Evolutionary conservation across 2,888 invertebrate species (phyloP), one percentile per base, ranked within the genome.

Genomic region (Diaphora mendica): DNA sequence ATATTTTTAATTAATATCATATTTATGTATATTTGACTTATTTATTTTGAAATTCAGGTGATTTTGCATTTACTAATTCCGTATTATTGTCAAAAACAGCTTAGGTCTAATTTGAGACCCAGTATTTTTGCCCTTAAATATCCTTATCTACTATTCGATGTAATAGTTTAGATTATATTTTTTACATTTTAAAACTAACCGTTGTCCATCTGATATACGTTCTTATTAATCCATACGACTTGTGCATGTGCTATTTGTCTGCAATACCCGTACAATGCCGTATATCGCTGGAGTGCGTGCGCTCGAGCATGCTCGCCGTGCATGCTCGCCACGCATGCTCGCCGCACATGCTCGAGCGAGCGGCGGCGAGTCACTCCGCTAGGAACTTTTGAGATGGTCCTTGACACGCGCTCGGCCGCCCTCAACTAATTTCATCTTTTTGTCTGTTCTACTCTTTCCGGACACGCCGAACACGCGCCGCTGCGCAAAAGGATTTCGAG

Each of bases 301-400:
- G 77, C 81, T 81, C 77, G 78, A 78, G 76, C 75, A 73, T 76
- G 77, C 77, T 76, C 80, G 72, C 73, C 74, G 70, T 64, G 55
- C 44, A 30, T 66, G 69, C 68, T 67, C 66, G 77, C 76, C 65
- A 75, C 71, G 77, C 74, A 76, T 75, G 81, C 74, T 72, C 79
- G 81, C 75, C 66, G 73, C 70, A 75, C 73, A 75, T 72, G 81
- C 74, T 64, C 84, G 82, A 82, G 76, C 68, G 79, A 59, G 71
- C 79, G 79, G 80, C 81, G 79, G 79, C 82, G 79, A 70, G 79
- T 80, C 85, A 82, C 87, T 85, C 83, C 90, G 90, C 96, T 97
- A 97, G 98, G 97, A 97, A 97, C 97, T 98, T 98, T 98, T 98
- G 98, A 98, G 98, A 98, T 98, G 98, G 98, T 98, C 98, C 98